A percentile compares a stretch with the other conserved stretches of the same genome.
Conservation (phyloP, 1,140 invertebrate species). For the Leptoteleia sp. region DNA sequence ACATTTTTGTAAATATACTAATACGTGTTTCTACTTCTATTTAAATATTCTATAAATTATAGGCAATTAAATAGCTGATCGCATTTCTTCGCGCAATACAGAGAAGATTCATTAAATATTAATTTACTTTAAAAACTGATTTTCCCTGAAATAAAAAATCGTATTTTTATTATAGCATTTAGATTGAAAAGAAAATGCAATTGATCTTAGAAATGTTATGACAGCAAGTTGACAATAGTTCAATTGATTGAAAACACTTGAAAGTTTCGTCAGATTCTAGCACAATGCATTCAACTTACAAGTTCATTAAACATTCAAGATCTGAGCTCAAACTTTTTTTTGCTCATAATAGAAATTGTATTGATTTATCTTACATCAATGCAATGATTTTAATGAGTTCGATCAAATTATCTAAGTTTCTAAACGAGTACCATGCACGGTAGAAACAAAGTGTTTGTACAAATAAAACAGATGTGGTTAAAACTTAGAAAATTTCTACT, state of each 20-base stretch:
- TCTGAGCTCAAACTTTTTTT: slow-evolving; percentile 5
- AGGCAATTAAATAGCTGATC: too few relatives aligned
- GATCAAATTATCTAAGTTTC: too few relatives aligned
- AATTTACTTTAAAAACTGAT: slow-evolving; percentile 7
- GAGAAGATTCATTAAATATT: not conserved
- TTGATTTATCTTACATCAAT: slow-evolving; percentile 4
- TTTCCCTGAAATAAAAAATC: not conserved
- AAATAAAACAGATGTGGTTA: too few relatives aligned
- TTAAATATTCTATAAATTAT: too few relatives aligned
- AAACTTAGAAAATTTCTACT: too few relatives aligned
- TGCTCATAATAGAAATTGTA: not conserved
- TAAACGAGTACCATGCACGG: too few relatives aligned
- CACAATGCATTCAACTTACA: slow-evolving; percentile 19
- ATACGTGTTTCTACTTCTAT: too few relatives aligned
- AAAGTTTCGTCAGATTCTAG: slow-evolving; percentile 7
- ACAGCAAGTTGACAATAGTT: slow-evolving; percentile 8
- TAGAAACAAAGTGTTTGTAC: too few relatives aligned
- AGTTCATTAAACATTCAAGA: slow-evolving; percentile 15
- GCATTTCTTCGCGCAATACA: too few relatives aligned
- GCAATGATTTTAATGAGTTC: not conserved
- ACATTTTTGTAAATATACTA: too few relatives aligned
- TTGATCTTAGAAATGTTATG: slow-evolving; percentile 20
- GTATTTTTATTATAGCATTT: slow-evolving; percentile 1
- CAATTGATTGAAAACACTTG: slow-evolving; percentile 19
- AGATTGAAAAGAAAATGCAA: slow-evolving; percentile 13